phyloP scores from a whole-genome alignment of 2,113 vertebrate genomes.

The Colius striatus region DNA sequence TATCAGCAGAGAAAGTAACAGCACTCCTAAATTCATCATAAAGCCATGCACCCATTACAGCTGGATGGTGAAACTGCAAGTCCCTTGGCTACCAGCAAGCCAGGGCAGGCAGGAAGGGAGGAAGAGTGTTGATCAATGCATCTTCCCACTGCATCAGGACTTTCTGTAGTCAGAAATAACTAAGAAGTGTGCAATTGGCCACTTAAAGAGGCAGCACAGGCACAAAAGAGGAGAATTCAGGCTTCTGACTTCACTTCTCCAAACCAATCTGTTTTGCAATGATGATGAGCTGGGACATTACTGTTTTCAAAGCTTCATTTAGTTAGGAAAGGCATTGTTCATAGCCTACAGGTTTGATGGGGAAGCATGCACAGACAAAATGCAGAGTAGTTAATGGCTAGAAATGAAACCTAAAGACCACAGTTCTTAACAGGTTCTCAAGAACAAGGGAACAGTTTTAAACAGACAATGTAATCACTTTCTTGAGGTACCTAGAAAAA shows the following conservation, averaged over 20 bases:
- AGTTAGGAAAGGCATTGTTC: neutral
- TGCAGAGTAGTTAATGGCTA: too few species aligned
- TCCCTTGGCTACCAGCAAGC: neutral
- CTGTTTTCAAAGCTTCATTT: neutral
- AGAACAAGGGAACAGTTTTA: neutral
- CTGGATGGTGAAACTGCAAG: rapidly evolving
- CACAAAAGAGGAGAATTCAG: neutral
- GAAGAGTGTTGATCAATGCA: neutral
- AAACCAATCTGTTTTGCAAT: neutral
- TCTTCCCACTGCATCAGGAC: neutral
- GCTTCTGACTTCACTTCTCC: neutral
- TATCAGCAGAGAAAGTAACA: neutral
- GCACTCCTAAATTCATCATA: neutral
- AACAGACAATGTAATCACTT: rapidly evolving
- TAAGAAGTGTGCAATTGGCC: rapidly evolving
- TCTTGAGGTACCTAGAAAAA: neutral
- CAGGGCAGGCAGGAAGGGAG: neutral
- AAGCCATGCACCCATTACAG: rapidly evolving
- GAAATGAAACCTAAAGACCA: neutral
- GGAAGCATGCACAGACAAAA: rapidly evolving
- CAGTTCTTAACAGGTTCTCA: neutral
- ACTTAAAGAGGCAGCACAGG: neutral
- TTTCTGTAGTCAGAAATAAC: neutral
- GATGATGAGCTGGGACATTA: neutral
- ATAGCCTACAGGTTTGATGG: neutral